Evolutionary conservation across 2,797 vertebrate genomes (phyloP), one percentile per base, ranked within the genome.

Genomic region (Hypotaenidia philippensis): DNA sequence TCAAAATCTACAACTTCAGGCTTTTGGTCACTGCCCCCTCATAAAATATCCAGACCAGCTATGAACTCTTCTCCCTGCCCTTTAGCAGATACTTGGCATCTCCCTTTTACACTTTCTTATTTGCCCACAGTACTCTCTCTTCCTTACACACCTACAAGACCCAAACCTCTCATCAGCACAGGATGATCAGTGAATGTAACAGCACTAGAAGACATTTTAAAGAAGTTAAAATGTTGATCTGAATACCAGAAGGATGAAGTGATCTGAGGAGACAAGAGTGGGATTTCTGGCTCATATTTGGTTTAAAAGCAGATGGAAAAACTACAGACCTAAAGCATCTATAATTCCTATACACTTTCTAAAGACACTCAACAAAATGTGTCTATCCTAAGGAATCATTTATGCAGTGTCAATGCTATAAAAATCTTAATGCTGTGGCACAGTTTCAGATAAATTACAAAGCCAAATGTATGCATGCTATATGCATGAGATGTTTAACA

Each of bases 21-120:
- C 82, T 94, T 89, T 72, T 85, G 68, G 90, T 83, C 64, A 63
- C 26, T 15, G 11, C 57, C 34, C 31, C 18, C 20, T 40, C 9
- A 50, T 16, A 50, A 81, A 83, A 63, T 32, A 95, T 52, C 50
- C 66, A 81, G 77, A 79, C 50, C 65, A 83, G 80, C 74, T 57
- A 85, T 20, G 44, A 85, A 65, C 55, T 82, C 80, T 69, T 49
- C 83, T 90, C 66, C 83, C 52, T 94, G 90, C 80, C 90, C 90
- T 94, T 83, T 49, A 90, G 64, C 55, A 93, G 69, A 78, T 16
- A 59, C 22, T 83, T 23, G 22, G 0, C 14, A 1, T 86, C 87
- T 94, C 68, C 41, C 72, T 94, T 90, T 96, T 89, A 94, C 50
- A 69, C 55, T 69, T 89, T 64, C 83, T 80, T 75, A 78, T 44